phyloP scores from a whole-genome alignment of 2,113 vertebrate genomes.

The Vidua macroura region DNA sequence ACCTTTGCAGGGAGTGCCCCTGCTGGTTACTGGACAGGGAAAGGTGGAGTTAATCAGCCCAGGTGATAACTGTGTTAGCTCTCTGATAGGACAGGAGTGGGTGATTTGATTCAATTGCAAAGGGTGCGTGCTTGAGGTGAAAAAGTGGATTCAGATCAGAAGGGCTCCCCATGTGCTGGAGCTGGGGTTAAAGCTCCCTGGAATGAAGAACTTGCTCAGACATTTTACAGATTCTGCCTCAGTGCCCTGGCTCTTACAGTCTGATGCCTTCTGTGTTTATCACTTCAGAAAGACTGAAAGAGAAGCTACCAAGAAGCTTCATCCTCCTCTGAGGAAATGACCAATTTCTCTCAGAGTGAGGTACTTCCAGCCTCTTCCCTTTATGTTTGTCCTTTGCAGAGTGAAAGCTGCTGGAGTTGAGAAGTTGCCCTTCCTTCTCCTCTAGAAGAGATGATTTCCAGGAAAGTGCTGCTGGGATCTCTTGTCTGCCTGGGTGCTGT shows the following conservation, averaged over 20 bases:
- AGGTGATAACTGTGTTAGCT: background rate
- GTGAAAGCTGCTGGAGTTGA: background rate
- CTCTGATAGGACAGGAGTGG: background rate
- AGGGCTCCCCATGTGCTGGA: fast-evolving
- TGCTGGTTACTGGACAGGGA: background rate
- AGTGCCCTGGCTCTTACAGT: background rate
- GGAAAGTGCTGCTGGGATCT: background rate
- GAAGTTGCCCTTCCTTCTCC: background rate
- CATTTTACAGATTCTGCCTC: background rate
- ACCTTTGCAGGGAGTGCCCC: background rate
- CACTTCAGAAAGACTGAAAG: background rate
- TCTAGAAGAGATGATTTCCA: background rate
- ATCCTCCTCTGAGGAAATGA: background rate
- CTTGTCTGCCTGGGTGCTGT: background rate
- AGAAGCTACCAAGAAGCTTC: background rate
- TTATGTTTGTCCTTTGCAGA: background rate
- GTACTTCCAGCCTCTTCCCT: background rate
- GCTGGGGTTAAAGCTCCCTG: background rate
- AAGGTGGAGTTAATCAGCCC: background rate
- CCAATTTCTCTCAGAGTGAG: fast-evolving
- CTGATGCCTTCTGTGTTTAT: fast-evolving
- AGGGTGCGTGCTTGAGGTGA: background rate
- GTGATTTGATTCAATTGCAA: background rate
- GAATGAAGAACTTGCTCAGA: background rate
- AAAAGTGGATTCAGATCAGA: background rate